Evolutionary conservation across 1,140 invertebrate species (phyloP).

Genomic region (Brachionus rotundiformis): DNA sequence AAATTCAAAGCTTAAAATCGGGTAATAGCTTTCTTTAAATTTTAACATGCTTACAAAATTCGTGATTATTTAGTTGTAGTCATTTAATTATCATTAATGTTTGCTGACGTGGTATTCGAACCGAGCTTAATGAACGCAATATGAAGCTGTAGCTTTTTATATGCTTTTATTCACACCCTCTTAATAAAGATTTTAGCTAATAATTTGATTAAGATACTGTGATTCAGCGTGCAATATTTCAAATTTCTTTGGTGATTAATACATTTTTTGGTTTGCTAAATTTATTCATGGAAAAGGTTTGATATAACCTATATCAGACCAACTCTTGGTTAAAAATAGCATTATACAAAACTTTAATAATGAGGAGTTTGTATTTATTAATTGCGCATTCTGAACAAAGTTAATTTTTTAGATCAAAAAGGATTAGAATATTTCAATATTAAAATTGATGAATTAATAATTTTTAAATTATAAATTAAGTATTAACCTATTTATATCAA

Average conservation of each 20-base stretch:
- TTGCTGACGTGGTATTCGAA: constrained; percentile 30
- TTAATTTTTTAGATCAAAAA: too few species aligned
- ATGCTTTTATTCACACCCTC: constrained; percentile 28
- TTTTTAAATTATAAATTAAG: background rate
- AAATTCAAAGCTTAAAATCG: constrained; percentile 34
- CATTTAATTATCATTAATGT: constrained; percentile 18
- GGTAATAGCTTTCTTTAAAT: background rate
- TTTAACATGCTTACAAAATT: background rate
- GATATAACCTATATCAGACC: background rate
- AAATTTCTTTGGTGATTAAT: background rate
- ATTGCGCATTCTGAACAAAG: too few species aligned
- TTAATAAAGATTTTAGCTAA: background rate
- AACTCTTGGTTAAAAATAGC: background rate
- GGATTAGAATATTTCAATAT: too few species aligned
- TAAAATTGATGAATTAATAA: too few species aligned
- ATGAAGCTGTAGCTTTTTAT: background rate
- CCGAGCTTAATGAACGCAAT: background rate
- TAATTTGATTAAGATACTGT: background rate
- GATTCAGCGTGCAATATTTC: constrained; percentile 32
- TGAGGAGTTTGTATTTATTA: background rate
- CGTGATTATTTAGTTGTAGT: constrained; percentile 4
- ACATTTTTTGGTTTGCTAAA: background rate
- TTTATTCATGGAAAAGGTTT: background rate
- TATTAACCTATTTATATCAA: background rate
- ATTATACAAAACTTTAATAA: background rate